Evolutionary conservation across 2,797 vertebrate genomes (phyloP), one percentile per base, ranked within the genome.

Genomic region (Pseudomugil tenellus): DNA sequence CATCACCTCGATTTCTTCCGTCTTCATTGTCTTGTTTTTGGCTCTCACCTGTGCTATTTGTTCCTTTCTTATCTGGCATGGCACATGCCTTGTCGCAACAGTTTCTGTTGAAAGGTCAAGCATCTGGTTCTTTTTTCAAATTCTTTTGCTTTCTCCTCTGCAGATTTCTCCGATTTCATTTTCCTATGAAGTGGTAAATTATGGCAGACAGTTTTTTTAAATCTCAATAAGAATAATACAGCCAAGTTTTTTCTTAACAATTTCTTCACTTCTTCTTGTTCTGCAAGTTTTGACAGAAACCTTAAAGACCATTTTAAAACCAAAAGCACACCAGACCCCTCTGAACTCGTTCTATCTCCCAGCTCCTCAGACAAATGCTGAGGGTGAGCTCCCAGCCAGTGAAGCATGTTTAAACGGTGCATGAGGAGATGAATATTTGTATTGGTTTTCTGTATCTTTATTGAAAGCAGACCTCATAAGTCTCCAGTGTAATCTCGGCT

Each of bases 401-500:
- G 82, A 54, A 79, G 81, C 87, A 32, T 86, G 83, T 85, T 81
- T 77, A 83, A 91, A 85, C 28, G 48, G 69, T 57, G 70, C 56
- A 32, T 52, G 74, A 75, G 81, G 74, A 83, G 79, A 86, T 84
- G 77, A 86, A 80, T 84, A 79, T 88, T 89, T 83, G 85, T 84
- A 71, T 87, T 85, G 69, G 74, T 80, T 82, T 79, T 72, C 70
- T 82, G 81, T 81, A 82, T 90, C 87, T 89, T 86, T 84, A 88
- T 87, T 83, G 81, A 87, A 87, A 85, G 77, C 63, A 34, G 61
- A 72, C 48, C 77, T 86, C 83, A 79, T 81, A 84, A 84, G 76
- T 87, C 83, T 74, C 64, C 60, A 1, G 51, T 84, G 84, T 89
- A 90, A 90, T 92, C 87, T 87, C 76, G 53, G 56, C 85, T 76